Evolutionary conservation across 2,113 vertebrate species (phyloP), one percentile per base, ranked within the genome.

Genomic region (human): DNA sequence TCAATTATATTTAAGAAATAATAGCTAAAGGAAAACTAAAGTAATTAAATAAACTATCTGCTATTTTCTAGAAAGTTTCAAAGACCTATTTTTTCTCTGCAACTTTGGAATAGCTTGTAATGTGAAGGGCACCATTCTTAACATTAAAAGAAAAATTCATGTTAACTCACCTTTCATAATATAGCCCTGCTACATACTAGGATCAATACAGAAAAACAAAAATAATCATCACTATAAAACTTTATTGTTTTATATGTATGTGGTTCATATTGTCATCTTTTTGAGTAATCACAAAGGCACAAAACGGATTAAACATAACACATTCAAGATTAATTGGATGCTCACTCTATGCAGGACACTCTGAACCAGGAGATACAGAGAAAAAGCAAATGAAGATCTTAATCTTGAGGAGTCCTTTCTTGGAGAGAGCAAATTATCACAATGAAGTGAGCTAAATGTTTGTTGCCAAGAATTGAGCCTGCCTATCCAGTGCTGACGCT

Each of bases 1-100:
- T 95, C 93, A 95, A 95, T 94, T 25, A 83, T 18, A 97, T 89
- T 75, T 90, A 90, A 96, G 78, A 91, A 50, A 50, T 32, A 85
- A 64, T 38, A 64, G 1, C 72, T 75, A 85, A 82, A 84, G 6
- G 43, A 96, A 97, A 97, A 96, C 35, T 89, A 17, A 86, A 94
- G 16, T 85, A 85, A 57, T 72, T 76, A 92, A 96, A 90, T 66
- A 68, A 97, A 97, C 79, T 90, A 93, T 70, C 48, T 95, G 61
- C 59, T 95, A 68, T 50, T 50, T 75, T 22, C 61, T 89, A 88
- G 79, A 97, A 90, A 94, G n/a, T 90, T 94, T 95, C 17, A 85
- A 23, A 73, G 35, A 75, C 38, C 23, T 85, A 32, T 40, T 45
- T 50, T 27, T 79, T 79, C 11, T 78, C 50, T 86, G 35, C 11